phyloP scores from a whole-genome alignment of 92 coral and sea anemone species.

The Micromussa lordhowensis region DNA sequence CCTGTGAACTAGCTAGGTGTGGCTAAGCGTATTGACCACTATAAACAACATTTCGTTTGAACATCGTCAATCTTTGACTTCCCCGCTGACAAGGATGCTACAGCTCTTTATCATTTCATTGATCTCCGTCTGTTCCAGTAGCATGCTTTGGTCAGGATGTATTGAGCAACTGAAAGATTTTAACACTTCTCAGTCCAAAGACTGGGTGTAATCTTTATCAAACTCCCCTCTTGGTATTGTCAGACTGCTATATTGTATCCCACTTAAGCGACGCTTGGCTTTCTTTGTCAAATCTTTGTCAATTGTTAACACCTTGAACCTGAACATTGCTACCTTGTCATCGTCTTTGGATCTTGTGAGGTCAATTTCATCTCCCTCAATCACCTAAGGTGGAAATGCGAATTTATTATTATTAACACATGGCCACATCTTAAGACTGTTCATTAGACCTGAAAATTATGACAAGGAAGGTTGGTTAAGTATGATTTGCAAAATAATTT shows the following conservation, averaged over 20 bases:
- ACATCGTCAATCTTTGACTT: background rate
- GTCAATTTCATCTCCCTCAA: conserved; percentile 63
- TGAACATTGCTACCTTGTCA: conserved; percentile 40
- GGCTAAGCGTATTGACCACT: too few species aligned
- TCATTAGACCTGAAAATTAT: too few species aligned
- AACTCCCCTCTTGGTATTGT: conserved; percentile 46
- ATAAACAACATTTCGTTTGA: background rate
- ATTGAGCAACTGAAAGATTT: background rate
- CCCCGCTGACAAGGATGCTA: background rate
- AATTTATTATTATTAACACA: background rate
- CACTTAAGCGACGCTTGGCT: conserved; percentile 67
- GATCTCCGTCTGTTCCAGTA: background rate
- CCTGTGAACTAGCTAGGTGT: too few species aligned
- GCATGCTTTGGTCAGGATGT: background rate
- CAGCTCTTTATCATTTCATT: background rate
- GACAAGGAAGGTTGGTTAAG: too few species aligned
- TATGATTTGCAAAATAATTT: too few species aligned
- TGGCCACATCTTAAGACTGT: background rate
- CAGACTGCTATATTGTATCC: conserved; percentile 57
- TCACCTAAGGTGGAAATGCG: conserved; percentile 30
- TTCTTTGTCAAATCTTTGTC: conserved; percentile 67
- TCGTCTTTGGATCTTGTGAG: conserved; percentile 37
- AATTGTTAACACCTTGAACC: conserved; percentile 62
- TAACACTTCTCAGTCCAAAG: background rate
- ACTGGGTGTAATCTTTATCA: conserved; percentile 45